A percentile compares a stretch with the other conserved stretches of the same genome.
phyloP scores from a whole-genome alignment of 2,888 invertebrate species.

The Cotesia congregata region DNA sequence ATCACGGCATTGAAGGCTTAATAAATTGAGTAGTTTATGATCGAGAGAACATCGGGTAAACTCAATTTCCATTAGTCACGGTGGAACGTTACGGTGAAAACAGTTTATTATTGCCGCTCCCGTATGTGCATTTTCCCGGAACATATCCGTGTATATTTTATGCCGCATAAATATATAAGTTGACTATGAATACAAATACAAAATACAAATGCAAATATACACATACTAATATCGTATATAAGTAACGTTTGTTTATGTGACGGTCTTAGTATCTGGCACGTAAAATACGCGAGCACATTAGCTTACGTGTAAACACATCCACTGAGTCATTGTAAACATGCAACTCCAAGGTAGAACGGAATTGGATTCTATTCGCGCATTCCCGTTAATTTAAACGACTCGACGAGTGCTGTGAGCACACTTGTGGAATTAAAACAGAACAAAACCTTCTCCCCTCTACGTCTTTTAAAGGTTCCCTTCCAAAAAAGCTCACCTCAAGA shows the following conservation, averaged over 20 bases:
- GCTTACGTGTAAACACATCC: conserved; percentile 23
- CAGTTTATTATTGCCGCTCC: conserved; percentile 17
- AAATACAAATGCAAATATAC: background rate
- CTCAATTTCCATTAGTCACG: conserved; percentile 16
- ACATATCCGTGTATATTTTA: conserved; percentile 6
- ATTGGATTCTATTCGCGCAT: conserved; percentile 7
- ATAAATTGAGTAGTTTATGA: conserved; percentile 18
- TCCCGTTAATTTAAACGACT: background rate
- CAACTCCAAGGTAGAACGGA: background rate
- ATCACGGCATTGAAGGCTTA: conserved; percentile 10
- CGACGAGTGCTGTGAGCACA: conserved; percentile 1
- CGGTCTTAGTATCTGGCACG: conserved; percentile 11
- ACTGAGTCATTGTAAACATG: conserved; percentile 18
- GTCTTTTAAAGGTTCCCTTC: too few species aligned
- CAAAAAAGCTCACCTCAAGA: background rate
- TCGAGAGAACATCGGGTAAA: background rate
- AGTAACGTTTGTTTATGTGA: background rate
- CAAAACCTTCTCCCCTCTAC: too few species aligned
- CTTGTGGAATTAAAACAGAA: background rate
- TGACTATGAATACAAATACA: background rate
- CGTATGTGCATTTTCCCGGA: background rate
- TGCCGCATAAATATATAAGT: background rate
- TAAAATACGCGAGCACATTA: conserved; percentile 9
- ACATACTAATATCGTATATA: background rate
- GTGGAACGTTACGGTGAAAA: conserved; percentile 8